Conservation (phyloP, 92 coral and sea anemone genomes). For the Desmophyllum pertusum region DNA sequence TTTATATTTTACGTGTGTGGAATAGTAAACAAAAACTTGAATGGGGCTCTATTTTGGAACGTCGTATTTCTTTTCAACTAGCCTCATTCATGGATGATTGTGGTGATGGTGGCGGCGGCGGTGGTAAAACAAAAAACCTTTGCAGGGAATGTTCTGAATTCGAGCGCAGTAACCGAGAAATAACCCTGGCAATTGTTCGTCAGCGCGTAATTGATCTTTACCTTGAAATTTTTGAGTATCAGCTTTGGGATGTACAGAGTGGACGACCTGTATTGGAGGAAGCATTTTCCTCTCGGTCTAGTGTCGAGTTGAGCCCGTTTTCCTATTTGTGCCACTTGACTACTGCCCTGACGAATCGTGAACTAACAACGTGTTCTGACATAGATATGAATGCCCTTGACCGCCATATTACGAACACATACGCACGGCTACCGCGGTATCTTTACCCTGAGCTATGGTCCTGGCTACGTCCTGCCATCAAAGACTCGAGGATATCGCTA, state of each 20-base stretch:
- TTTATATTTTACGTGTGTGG: no score
- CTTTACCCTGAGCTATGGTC: no score
- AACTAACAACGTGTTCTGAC: no score
- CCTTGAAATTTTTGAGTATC: not conserved
- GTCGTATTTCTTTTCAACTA: not conserved
- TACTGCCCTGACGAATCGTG: no score
- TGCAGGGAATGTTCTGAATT: not conserved
- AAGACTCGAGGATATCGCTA: not conserved
- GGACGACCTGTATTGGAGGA: not conserved
- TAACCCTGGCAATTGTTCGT: not conserved
- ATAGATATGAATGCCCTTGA: not conserved
- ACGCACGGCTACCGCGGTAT: no score
- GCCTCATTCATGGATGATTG: not conserved
- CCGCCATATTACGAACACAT: no score
- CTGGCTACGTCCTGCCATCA: not conserved
- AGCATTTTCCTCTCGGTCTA: not conserved
- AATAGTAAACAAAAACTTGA: no score
- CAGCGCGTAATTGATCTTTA: slow-evolving; percentile 3
- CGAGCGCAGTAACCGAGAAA: not conserved
- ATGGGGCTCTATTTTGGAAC: not conserved
- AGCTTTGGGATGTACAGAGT: not conserved
- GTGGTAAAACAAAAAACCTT: not conserved
- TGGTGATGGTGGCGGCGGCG: not conserved
- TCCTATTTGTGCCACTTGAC: not conserved
- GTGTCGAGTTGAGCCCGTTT: not conserved